Evolutionary conservation across 2,113 vertebrate species (phyloP), one percentile per base, ranked within the genome.

Genomic region (Phrynocephalus versicolor): DNA sequence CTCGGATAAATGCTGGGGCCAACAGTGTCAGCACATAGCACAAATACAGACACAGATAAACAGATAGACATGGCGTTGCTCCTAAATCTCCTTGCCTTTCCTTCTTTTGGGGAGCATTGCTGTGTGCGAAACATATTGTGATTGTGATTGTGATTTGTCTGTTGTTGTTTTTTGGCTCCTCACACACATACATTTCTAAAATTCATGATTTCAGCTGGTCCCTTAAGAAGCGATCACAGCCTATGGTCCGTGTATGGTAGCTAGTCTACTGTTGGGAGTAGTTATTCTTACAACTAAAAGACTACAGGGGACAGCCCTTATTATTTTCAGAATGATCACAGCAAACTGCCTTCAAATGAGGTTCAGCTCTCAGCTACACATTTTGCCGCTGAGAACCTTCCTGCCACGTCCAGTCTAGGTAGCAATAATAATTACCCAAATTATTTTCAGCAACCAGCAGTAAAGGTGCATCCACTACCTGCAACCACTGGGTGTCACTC

Each of bases 321-420:
- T 35, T 51, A 2, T 79, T 69, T 82, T 37, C n/a, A 79, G 58
- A 88, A 83, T 88, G 79, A 87, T 88, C 83, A 81, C 51, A 88
- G 33, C 41, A 90, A 85, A 85, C 18, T 57, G 57, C 1, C 30
- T 72, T 85, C 41, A 87, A 58, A 79, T 80, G 27, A 51, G 76
- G 82, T 83, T 87, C 6, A 88, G 62, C 21, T 77, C 89, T 84
- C 80, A 91, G 18, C 82, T 86, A 84, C 76, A 37, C 9, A 79
- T 75, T 74, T 60, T 79, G 81, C 72, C 88, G 87, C 75, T 83
- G 74, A 71, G 90, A 92, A 88, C 81, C 57, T 87, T 67, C 57
- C 89, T 88, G 39, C 87, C 6, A 81, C 1, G 23, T 0, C 0
- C 75, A 85, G n/a, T 3, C 27, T 88, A 75, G 88, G 45, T 30